Conservation (phyloP, 64 coral and sea anemone species). For the Platygyra sinensis region DNA sequence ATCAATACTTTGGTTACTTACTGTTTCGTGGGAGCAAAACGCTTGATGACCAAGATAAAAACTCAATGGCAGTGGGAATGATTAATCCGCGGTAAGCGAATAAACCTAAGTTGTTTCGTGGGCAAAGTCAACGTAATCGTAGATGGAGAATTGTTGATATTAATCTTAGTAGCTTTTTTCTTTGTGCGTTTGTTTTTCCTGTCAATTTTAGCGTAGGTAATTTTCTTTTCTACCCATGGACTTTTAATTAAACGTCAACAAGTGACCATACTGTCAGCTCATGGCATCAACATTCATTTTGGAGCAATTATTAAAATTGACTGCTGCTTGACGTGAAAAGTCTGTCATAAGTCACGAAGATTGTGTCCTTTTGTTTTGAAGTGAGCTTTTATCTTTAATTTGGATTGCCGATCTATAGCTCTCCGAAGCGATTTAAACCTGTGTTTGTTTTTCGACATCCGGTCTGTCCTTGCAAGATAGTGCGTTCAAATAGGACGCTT, state of each 20-base stretch:
- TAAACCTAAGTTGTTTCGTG: background rate
- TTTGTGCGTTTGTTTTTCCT: background rate
- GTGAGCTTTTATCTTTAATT: background rate
- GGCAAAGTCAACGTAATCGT: background rate
- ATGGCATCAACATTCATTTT: constrained; percentile 7
- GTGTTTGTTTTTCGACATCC: background rate
- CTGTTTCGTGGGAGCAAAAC: background rate
- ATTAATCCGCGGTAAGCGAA: background rate
- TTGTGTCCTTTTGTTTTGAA: background rate
- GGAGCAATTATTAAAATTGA: constrained; percentile 13
- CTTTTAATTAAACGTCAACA: constrained; percentile 34
- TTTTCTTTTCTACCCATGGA: background rate
- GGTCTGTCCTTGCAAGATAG: background rate
- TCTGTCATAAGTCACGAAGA: background rate
- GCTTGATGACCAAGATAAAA: background rate
- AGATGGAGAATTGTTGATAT: background rate
- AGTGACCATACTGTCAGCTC: background rate
- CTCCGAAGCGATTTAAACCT: background rate
- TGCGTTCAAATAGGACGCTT: background rate
- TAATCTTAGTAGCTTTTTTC: constrained; percentile 1
- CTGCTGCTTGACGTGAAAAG: constrained; percentile 7
- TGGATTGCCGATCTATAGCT: background rate
- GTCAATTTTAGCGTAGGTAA: constrained; percentile 4
- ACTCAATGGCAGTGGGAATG: background rate
- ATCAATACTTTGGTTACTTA: background rate